Conservation (phyloP, 1,140 invertebrate genomes). For the Caenorhabditis latens region DNA sequence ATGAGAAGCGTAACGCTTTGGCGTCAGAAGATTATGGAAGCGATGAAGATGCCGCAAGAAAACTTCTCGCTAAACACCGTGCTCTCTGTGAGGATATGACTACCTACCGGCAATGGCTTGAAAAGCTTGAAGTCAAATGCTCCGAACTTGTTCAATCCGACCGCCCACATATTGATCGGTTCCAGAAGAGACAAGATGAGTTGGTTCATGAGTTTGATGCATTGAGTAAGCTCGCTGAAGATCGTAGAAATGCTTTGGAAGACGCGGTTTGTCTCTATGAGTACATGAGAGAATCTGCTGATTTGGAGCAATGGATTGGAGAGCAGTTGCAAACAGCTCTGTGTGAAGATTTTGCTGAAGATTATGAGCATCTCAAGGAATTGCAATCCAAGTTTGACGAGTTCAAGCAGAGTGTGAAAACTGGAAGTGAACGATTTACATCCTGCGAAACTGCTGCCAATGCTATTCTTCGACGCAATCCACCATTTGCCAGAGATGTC, state of each 20-base stretch:
- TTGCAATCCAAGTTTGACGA: constrained; percentile 94
- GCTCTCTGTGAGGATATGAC: constrained; percentile 79
- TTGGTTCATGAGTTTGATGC: constrained; percentile 59
- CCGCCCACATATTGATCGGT: constrained; percentile 53
- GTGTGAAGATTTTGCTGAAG: constrained; percentile 95
- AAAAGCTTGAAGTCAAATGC: constrained; percentile 64
- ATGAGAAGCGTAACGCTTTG: constrained; percentile 85
- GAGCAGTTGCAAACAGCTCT: constrained; percentile 90
- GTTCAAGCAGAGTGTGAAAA: constrained; percentile 90
- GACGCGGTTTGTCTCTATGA: constrained; percentile 86
- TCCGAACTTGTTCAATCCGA: constrained; percentile 64
- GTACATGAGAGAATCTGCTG: constrained; percentile 90
- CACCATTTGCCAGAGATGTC: constrained; percentile 89
- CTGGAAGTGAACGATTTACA: constrained; percentile 90
- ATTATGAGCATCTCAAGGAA: constrained; percentile 92
- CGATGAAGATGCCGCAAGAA: constrained; percentile 89
- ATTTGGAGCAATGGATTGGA: constrained; percentile 93
- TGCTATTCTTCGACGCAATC: constrained; percentile 83
- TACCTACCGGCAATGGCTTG: constrained; percentile 66
- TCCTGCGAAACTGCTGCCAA: constrained; percentile 91
- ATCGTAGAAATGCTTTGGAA: constrained; percentile 82
- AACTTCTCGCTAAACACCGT: constrained; percentile 91
- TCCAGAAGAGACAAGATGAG: constrained; percentile 58
- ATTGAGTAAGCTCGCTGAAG: constrained; percentile 82
- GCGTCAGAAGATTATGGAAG: constrained; percentile 86